Percentiles rank a stretch among this genome's conserved stretches.
Conservation (phyloP, 1,140 invertebrate genomes). For the Ditylenchus dipsaci region DNA sequence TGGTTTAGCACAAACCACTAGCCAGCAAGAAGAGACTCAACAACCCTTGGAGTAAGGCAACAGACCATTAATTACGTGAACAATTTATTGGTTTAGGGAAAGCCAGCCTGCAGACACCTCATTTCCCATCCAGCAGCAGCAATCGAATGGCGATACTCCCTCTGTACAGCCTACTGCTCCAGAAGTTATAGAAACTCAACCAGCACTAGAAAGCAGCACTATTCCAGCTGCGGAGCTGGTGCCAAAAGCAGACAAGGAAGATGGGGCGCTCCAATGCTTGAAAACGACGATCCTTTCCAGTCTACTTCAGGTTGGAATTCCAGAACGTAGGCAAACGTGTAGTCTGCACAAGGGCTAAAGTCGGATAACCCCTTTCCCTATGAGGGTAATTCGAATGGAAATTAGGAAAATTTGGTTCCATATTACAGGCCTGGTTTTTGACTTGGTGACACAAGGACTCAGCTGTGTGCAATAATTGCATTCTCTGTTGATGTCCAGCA, state of each 20-base stretch:
- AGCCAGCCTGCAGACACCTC: not conserved
- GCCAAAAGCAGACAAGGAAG: not conserved
- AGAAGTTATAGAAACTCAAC: not conserved
- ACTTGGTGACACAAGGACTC: no score
- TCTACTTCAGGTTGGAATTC: not conserved
- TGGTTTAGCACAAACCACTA: not conserved
- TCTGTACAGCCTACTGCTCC: not conserved
- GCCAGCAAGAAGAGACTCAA: not conserved
- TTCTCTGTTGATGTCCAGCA: no score
- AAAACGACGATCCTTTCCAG: conserved; percentile 1
- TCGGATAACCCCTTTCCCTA: no score
- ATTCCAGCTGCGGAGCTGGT: not conserved
- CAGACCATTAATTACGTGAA: not conserved
- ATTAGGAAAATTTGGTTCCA: no score
- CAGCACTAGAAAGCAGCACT: not conserved
- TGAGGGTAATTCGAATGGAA: no score
- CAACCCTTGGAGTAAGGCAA: not conserved
- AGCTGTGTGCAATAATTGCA: no score
- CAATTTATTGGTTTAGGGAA: not conserved
- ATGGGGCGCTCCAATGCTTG: not conserved
- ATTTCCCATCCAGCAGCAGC: not conserved
- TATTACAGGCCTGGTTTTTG: no score
- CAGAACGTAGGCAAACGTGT: no score
- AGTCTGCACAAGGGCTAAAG: no score
- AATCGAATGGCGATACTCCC: not conserved